Conservation (phyloP, 2,888 invertebrate species). For the Ypsolopha scabrella region DNA sequence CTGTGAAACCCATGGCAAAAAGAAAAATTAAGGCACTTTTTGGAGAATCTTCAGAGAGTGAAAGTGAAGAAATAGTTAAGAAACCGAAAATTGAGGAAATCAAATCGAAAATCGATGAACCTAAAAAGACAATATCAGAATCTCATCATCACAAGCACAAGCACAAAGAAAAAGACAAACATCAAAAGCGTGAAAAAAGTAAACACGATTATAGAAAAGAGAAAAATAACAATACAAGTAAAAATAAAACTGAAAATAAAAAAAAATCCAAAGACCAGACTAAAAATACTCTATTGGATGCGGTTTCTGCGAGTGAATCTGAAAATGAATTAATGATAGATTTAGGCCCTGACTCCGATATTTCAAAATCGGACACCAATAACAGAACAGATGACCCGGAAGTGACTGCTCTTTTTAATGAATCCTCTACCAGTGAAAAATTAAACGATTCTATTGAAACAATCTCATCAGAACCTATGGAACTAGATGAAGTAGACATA, state of each 20-base stretch:
- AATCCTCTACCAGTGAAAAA: background rate
- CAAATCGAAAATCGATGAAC: slow-evolving; percentile 6
- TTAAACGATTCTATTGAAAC: background rate
- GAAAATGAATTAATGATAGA: slow-evolving; percentile 45
- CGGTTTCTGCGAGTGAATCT: background rate
- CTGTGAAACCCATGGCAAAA: slow-evolving; percentile 34
- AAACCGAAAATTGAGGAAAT: slow-evolving; percentile 12
- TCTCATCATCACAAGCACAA: slow-evolving; percentile 10
- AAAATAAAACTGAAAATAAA: slow-evolving; percentile 7
- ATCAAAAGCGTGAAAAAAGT: slow-evolving; percentile 15
- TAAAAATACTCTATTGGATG: background rate
- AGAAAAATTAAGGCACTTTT: slow-evolving; percentile 62
- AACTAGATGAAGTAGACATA: slow-evolving; percentile 19
- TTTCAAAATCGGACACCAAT: slow-evolving; percentile 13
- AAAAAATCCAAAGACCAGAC: slow-evolving; percentile 4
- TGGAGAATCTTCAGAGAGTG: slow-evolving; percentile 63
- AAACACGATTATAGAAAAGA: slow-evolving; percentile 1
- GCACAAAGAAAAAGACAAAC: slow-evolving; percentile 13
- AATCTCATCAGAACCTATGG: background rate
- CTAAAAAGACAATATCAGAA: slow-evolving; percentile 7
- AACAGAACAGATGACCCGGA: slow-evolving; percentile 16
- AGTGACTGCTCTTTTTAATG: slow-evolving; percentile 3
- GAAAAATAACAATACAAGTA: slow-evolving; percentile 10
- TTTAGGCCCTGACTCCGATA: slow-evolving; percentile 6
- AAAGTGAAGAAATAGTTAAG: slow-evolving; percentile 28